These are phyloP conservation scores for Yponomeuta malinellus DNA, from an alignment of 2,888 invertebrate genomes.

Conservation along the genomic window DNA sequence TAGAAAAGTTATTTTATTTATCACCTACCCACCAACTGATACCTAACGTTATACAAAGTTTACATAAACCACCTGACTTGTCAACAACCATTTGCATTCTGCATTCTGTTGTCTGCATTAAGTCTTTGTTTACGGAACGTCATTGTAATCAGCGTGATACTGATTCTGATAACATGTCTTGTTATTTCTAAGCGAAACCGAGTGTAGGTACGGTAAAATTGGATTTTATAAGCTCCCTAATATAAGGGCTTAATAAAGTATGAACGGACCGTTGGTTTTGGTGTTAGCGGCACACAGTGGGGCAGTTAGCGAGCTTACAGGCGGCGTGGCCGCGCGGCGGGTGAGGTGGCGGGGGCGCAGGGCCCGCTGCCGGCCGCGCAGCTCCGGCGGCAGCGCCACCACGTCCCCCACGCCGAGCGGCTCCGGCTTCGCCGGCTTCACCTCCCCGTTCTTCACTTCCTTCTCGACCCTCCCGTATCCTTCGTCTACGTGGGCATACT, in stretches of 20 bases:
- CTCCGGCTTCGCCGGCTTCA: slow-evolving; percentile 29
- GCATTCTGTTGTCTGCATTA: neutral
- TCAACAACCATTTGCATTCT: neutral
- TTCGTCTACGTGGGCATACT: slow-evolving; percentile 87
- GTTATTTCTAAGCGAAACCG: neutral
- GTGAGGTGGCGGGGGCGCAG: slow-evolving; percentile 64
- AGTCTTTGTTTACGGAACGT: neutral
- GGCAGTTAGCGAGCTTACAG: slow-evolving; percentile 52
- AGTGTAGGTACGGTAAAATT: neutral
- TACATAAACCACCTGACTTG: neutral
- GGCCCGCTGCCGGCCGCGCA: slow-evolving; percentile 58
- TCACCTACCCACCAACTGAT: neutral
- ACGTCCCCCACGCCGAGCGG: slow-evolving; percentile 59
- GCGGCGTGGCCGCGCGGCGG: slow-evolving; percentile 74
- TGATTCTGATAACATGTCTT: neutral
- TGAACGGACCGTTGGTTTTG: slow-evolving; percentile 5
- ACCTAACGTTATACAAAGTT: neutral
- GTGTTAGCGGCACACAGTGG: slow-evolving; percentile 14
- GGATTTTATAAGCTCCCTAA: neutral
- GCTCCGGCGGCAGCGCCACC: slow-evolving; percentile 62
- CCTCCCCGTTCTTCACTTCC: slow-evolving; percentile 20
- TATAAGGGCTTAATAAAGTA: neutral
- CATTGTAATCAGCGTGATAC: neutral
- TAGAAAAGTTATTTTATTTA: neutral
- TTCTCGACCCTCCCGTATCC: slow-evolving; percentile 75